Evolutionary conservation across 1,140 invertebrate species (phyloP).

Genomic region (Manduca sexta): DNA sequence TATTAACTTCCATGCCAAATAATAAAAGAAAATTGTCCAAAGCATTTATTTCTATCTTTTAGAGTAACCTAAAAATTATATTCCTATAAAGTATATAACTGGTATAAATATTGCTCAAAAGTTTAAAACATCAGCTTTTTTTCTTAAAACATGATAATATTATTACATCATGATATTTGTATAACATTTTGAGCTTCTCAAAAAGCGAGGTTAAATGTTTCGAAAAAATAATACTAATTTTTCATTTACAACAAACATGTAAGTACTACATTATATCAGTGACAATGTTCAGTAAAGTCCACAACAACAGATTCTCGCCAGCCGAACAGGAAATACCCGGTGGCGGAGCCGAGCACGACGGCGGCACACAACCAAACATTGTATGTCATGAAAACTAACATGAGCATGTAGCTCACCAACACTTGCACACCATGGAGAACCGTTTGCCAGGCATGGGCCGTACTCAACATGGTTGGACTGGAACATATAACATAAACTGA

Average conservation of each 20-base stretch:
- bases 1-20: too few species aligned
- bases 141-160: conserved; percentile 51
- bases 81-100: conserved; percentile 50
- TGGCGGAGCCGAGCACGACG: conserved; percentile 90
- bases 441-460: conserved; percentile 89
- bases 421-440: conserved; percentile 90
- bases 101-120: conserved; percentile 57
- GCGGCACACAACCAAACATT: conserved; percentile 95
- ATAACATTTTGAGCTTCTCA: conserved; percentile 42
- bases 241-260: conserved; percentile 13
- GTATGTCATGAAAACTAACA: conserved; percentile 99
- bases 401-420: conserved; percentile 91
- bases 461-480: conserved; percentile 87
- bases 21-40: conserved; percentile 11
- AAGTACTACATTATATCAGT: conserved; percentile 73
- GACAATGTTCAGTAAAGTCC: conserved; percentile 96
- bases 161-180: conserved; percentile 38
- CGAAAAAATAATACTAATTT: conserved; percentile 49
- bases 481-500: conserved; percentile 32
- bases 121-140: conserved; percentile 43
- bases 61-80: conserved; percentile 46
- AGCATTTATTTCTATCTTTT: conserved; percentile 35
- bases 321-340: conserved; percentile 95
- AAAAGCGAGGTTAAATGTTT: conserved; percentile 41
- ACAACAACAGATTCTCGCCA: conserved; percentile 95